Evolutionary conservation across 1,140 invertebrate species (phyloP).

Genomic region (Frieseomelitta varia): DNA sequence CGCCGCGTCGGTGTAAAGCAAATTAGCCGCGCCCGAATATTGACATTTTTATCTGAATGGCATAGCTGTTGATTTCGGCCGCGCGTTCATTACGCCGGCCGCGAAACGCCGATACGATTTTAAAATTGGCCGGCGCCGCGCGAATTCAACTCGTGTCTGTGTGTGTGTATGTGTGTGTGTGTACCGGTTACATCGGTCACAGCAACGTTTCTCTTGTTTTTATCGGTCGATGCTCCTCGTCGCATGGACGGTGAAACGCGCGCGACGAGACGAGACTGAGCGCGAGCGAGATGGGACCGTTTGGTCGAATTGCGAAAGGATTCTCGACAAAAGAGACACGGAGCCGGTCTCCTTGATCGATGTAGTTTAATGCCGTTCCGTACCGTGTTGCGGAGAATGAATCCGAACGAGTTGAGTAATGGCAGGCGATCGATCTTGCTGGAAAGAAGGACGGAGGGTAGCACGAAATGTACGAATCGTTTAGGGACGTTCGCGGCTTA

Average conservation of each 20-base stretch:
- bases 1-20: constrained; percentile 57
- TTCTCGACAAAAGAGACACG: not conserved
- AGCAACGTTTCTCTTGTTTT: not conserved
- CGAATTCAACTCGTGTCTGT: not conserved
- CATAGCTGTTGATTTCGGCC: constrained; percentile 62
- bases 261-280: too few species aligned
- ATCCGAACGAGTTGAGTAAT: not conserved
- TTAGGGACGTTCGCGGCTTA: not conserved
- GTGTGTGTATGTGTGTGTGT: too few species aligned
- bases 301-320: not conserved
- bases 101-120: constrained; percentile 39
- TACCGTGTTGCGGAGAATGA: not conserved
- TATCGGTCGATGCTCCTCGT: not conserved
- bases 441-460: not conserved
- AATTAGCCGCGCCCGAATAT: constrained; percentile 64
- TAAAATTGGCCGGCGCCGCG: not conserved
- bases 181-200: not conserved
- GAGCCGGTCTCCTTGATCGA: not conserved
- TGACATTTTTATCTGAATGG: constrained; percentile 67
- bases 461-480: not conserved
- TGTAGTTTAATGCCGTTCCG: not conserved
- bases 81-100: constrained; percentile 53
- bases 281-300: too few species aligned
- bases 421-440: not conserved
- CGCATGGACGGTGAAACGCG: not conserved